Evolutionary conservation across 1,140 invertebrate genomes (phyloP), one percentile per base, ranked within the genome.

Genomic region (Dreissena rostriformis): DNA sequence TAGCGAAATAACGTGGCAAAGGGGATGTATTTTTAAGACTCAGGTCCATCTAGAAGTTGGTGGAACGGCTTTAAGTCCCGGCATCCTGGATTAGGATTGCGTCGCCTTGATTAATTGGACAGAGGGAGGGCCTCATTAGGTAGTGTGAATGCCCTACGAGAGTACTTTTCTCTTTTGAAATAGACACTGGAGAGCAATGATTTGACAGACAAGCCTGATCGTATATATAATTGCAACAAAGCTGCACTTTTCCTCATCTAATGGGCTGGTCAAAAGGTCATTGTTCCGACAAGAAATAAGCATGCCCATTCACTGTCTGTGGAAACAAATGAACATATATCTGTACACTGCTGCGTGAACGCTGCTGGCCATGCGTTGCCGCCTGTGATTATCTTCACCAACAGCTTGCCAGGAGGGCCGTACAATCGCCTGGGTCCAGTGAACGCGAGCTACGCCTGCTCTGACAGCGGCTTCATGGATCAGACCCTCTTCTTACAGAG

Each of bases 381-480:
- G 0, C 77, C 84, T 0, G 81, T 85, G 77, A 68, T 85, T n/a
- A 85, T 77, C 52, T 84, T 77, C 26, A 84, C 39, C 19, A 75
- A 66, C 0, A 66, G 52, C 26, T 51, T 76, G 5, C 82, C 74
- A 57, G 82, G 73, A 15, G 73, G 82, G 0, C 0, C 52, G 4
- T 70, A 77, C 28, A 66, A 84, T 53, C 39, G 51, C 22, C 51
- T 71, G n/a, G 65, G 66, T 11, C 82, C 73, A 12, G 68, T 71
- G 0, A 85, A 85, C 76, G 72, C 77, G 0, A 72, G 29, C n/a
- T 80, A 75, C 49, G 63, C 83, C 2, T 80, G 70, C 52, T 74
- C 84, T 10, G 84, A 85, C 14, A 81, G 65, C 70, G 84, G 84
- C 17, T 81, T 85, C 28, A 85, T 81, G 84, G 77, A 85, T 26